Evolutionary conservation across 2,113 vertebrate species (phyloP).

Genomic region (Xenus cinereus): DNA sequence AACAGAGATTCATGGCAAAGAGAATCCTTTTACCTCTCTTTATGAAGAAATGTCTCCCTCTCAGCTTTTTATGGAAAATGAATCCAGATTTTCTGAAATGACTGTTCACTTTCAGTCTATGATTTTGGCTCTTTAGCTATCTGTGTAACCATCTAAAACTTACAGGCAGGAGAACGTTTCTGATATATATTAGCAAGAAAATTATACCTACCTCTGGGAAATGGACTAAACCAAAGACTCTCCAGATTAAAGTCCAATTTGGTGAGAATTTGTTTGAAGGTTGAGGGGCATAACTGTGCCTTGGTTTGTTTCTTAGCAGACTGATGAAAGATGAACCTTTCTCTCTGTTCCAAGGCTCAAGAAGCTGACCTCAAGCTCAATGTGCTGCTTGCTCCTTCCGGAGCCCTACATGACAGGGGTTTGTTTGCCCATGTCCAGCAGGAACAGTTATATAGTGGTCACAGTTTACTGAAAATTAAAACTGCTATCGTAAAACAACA

Average conservation of each 20-base stretch:
- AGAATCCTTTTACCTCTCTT: background rate
- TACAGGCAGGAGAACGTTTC: background rate
- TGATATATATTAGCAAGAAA: background rate
- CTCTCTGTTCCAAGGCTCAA: background rate
- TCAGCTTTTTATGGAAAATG: background rate
- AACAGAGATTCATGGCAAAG: background rate
- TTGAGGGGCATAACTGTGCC: background rate
- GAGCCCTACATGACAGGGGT: background rate
- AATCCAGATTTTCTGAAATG: background rate
- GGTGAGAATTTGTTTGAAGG: background rate
- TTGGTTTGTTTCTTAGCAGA: background rate
- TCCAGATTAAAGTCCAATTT: background rate
- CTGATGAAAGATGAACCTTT: background rate
- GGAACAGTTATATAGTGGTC: background rate
- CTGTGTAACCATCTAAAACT: background rate
- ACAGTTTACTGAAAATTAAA: background rate
- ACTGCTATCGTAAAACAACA: background rate
- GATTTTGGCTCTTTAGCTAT: background rate
- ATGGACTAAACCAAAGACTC: background rate
- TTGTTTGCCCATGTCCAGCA: background rate
- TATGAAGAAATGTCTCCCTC: background rate
- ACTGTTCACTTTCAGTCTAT: background rate
- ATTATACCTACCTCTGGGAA: background rate
- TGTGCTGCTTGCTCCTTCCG: background rate
- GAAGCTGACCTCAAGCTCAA: fast-evolving